Percentiles rank a stretch among this genome's conserved stretches.
Conservation (phyloP, 2,797 vertebrate species). For the Arrhamphus sclerolepis region DNA sequence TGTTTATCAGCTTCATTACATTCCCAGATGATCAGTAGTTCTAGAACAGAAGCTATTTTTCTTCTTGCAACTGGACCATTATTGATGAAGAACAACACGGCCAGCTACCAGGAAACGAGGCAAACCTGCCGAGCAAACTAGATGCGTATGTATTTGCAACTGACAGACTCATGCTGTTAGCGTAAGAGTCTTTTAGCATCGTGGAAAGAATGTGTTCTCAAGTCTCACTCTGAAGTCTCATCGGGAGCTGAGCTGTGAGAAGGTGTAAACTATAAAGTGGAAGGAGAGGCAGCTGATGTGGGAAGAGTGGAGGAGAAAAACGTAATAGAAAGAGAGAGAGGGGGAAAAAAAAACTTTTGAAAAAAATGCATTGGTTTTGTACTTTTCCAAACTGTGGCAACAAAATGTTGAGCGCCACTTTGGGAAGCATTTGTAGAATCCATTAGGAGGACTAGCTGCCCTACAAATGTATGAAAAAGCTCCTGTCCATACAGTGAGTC, state of each 20-base stretch:
- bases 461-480: neutral
- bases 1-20: neutral
- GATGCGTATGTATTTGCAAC: neutral
- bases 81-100: neutral
- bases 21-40: too few relatives aligned
- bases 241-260: neutral
- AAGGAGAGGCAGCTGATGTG: neutral
- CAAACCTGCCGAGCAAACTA: neutral
- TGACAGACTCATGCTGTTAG: neutral
- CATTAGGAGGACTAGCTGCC: neutral
- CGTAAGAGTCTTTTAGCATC: neutral
- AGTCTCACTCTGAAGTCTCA: neutral
- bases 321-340: too few relatives aligned
- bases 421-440: neutral
- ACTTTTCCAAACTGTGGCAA: constrained; percentile 3
- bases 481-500: neutral
- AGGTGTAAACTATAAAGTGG: neutral
- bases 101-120: neutral
- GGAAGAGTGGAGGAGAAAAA: neutral
- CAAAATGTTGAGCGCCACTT: neutral
- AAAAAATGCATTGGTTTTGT: neutral
- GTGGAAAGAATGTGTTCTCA: neutral
- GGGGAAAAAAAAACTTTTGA: neutral
- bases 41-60: neutral
- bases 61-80: neutral